A percentile compares a stretch with the other conserved stretches of the same genome.
Evolutionary conservation across 2,113 vertebrate species (phyloP).

Genomic region (Hyaena hyaena): DNA sequence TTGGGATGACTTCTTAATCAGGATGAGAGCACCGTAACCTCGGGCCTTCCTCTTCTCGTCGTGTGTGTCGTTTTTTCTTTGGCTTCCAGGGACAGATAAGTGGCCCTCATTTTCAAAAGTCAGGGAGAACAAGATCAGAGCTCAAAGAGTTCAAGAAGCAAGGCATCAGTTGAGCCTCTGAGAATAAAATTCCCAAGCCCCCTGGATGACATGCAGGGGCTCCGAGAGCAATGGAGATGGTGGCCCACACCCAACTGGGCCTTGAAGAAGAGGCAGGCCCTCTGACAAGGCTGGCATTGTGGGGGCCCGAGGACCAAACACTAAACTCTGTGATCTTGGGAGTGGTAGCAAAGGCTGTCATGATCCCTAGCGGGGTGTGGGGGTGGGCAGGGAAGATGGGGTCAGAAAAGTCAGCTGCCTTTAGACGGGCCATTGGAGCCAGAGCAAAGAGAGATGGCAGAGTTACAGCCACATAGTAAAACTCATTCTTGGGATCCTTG

Average conservation of each 20-base stretch:
- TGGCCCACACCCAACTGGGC: neutral
- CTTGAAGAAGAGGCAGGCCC: neutral
- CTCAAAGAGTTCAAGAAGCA: neutral
- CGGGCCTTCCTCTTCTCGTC: neutral
- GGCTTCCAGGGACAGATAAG: neutral
- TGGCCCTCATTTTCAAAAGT: neutral
- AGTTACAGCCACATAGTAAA: neutral
- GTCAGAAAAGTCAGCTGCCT: neutral
- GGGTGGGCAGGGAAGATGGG: neutral
- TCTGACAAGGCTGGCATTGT: neutral
- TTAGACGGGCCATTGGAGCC: neutral
- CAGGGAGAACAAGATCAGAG: neutral
- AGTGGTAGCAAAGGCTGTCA: neutral
- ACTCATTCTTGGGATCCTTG: neutral
- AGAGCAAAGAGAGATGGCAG: constrained; percentile 1
- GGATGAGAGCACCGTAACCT: neutral
- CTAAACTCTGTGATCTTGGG: neutral
- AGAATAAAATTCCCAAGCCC: neutral
- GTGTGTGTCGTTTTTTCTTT: neutral
- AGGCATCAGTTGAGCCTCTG: neutral
- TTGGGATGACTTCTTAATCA: neutral
- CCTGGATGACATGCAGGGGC: neutral
- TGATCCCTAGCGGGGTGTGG: neutral
- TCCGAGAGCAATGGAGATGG: neutral
- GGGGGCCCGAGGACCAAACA: neutral